Conservation (phyloP, 37 sponge, comb jelly and placozoan genomes). For the Halisarca cf. caerulea region DNA sequence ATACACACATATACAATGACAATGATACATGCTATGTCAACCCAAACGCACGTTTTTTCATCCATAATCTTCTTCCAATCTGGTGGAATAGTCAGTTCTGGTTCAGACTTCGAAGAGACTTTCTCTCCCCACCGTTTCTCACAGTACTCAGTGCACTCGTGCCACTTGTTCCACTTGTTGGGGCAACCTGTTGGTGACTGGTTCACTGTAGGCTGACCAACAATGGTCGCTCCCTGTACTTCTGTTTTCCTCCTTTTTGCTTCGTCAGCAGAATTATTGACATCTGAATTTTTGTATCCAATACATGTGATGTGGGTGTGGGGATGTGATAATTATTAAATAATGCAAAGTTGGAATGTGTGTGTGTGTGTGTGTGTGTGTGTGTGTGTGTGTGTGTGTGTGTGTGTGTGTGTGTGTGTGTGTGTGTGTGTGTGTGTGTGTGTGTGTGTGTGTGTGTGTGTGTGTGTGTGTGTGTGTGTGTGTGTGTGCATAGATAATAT, state of each 20-base stretch:
- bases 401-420: no score
- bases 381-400: no score
- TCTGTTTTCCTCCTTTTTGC: not conserved
- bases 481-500: no score
- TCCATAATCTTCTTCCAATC: conserved; percentile 54
- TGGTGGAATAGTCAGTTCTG: conserved; percentile 30
- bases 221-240: not conserved
- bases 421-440: no score
- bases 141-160: conserved; percentile 68
- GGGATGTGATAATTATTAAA: no score
- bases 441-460: no score
- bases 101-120: not conserved
- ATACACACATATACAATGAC: not conserved
- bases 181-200: conserved; percentile 39
- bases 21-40: not conserved
- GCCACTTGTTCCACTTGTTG: conserved; percentile 56
- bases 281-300: no score
- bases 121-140: conserved; percentile 30
- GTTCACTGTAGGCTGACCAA: not conserved
- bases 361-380: not conserved
- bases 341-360: no score
- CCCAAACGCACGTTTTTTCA: conserved; percentile 33
- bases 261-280: not conserved
- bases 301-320: no score
- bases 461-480: no score